phyloP scores from a whole-genome alignment of 2,888 invertebrate genomes.

The Tuta absoluta region DNA sequence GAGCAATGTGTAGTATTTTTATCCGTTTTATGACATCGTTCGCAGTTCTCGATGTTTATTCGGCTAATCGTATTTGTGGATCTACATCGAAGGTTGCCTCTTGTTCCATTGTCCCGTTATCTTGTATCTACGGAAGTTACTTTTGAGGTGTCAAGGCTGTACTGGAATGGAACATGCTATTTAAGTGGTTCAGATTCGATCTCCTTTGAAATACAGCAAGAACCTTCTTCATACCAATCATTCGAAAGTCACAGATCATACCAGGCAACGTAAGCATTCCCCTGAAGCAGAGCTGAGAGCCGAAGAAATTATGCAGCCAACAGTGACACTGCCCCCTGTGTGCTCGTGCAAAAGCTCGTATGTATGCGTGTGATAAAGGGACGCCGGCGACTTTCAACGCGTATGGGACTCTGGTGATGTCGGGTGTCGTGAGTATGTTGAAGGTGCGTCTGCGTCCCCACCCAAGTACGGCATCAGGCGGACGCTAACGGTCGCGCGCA shows the following conservation, averaged over 20 bases:
- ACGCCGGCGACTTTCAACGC: neutral
- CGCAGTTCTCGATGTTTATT: neutral
- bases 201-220: no score
- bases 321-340: neutral
- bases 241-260: slow-evolving; percentile 17
- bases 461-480: slow-evolving; percentile 46
- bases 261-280: slow-evolving; percentile 2
- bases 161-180: neutral
- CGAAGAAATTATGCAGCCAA: slow-evolving; percentile 6
- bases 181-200: neutral
- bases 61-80: neutral
- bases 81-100: neutral
- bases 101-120: slow-evolving; percentile 10
- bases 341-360: neutral
- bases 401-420: slow-evolving; percentile 7
- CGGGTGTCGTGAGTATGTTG: neutral
- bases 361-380: neutral
- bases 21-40: slow-evolving; percentile 5
- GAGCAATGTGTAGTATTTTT: slow-evolving; percentile 4
- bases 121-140: slow-evolving; percentile 1
- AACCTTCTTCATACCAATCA: neutral
- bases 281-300: neutral
- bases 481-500: slow-evolving; percentile 76
- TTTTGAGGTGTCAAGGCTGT: neutral
- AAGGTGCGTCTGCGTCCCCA: slow-evolving; percentile 20